A percentile compares a stretch with the other conserved stretches of the same genome.
Evolutionary conservation across 1,140 invertebrate genomes (phyloP).

Genomic region (Musca vetustissima): DNA sequence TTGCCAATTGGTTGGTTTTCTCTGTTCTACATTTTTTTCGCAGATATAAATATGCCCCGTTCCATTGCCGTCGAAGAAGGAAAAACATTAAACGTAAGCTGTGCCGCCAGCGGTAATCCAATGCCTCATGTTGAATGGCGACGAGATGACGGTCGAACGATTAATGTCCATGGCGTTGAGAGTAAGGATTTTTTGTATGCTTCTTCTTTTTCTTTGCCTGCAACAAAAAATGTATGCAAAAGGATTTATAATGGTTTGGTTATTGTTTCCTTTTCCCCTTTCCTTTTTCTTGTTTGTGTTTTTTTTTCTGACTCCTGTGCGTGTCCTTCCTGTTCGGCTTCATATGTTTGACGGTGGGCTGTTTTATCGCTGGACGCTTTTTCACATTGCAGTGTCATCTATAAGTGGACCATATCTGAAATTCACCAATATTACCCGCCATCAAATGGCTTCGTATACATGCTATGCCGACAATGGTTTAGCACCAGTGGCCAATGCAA

Average conservation of each 20-base stretch:
- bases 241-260: background rate
- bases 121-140: constrained; percentile 76
- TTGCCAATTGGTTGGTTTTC: background rate
- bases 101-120: constrained; percentile 75
- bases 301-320: background rate
- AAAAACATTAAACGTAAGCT: constrained; percentile 72
- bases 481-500: constrained; percentile 77
- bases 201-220: background rate
- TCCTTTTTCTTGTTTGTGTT: background rate
- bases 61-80: constrained; percentile 71
- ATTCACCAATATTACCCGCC: constrained; percentile 77
- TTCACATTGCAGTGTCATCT: constrained; percentile 59
- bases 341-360: background rate
- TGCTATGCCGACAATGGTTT: constrained; percentile 89
- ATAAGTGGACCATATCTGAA: constrained; percentile 74
- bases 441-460: constrained; percentile 83
- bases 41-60: constrained; percentile 43
- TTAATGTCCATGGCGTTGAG: constrained; percentile 59
- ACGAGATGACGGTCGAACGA: constrained; percentile 66
- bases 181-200: constrained; percentile 34
- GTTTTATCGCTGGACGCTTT: background rate
- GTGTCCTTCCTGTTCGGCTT: background rate
- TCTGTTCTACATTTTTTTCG: background rate
- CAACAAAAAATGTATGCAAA: background rate
- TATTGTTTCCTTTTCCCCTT: background rate